Evolutionary conservation across 2,797 vertebrate species (phyloP), one percentile per base, ranked within the genome.

Genomic region (Sciurus carolinensis): DNA sequence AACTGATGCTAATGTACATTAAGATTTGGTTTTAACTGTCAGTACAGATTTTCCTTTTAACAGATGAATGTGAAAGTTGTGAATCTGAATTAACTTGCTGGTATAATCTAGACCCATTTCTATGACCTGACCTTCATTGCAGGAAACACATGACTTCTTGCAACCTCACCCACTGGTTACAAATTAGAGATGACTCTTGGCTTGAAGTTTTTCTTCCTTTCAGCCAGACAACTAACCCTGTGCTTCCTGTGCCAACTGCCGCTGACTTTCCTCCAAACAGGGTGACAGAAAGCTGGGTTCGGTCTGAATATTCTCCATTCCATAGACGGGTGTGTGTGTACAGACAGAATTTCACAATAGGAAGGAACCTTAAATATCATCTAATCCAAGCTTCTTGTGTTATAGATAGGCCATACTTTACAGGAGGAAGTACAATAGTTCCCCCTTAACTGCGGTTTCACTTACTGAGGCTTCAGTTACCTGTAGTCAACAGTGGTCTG

Each of bases 191-290:
- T 18, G 20, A 79, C n/a, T 33, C 64, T 84, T 33, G 28, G 52
- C 33, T 81, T 84, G 44, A 66, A 33, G 47, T 81, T 93, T 87
- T 59, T 93, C 44, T 80, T 95, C 85, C 72, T 73, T 26, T 91
- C 69, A 22, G 69, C 39, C 42, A 79, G 67, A 47, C 44, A 94
- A 77, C 67, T 36, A 94, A 73, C 67, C n/a, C 64, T 73, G 18
- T 44, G 54, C n/a, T 28, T 95, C n/a, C 91, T 20, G 0, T 54
- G 42, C 72, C 89, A 95, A 50, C 4, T 80, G 69, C 54, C 59
- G 72, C 76, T 30, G 80, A 86, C 52, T 79, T 84, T 77, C 28
- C 83, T 79, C 59, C 50, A 80, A 72, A 81, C 0, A 67, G 17
- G 39, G n/a, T 47, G 26, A 76, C 44, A 95, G 91, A 89, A 73